These are phyloP conservation scores for Hippopotamus amphibius DNA, from an alignment of 2,113 vertebrate species.

Conservation along the genomic window DNA sequence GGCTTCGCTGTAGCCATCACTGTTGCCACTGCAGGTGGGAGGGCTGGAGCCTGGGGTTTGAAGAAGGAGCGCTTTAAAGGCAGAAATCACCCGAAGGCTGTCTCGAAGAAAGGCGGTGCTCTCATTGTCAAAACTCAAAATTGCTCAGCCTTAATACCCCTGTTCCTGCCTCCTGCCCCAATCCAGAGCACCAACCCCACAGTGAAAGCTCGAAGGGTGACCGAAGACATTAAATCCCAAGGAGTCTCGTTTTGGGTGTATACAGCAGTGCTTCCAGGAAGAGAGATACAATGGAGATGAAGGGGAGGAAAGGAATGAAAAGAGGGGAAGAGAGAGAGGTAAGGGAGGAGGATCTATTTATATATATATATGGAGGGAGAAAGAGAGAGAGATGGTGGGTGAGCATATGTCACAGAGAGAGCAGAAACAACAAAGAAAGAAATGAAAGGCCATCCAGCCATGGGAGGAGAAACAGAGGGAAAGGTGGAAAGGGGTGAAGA, in stretches of 20 bases:
- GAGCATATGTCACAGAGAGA: not conserved
- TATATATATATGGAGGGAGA: not conserved
- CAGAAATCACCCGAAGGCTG: not conserved
- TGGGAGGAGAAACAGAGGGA: not conserved
- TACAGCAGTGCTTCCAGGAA: not conserved
- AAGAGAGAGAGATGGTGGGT: not conserved
- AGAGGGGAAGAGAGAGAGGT: not conserved
- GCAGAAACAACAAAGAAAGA: not conserved
- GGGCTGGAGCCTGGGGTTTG: fast-evolving
- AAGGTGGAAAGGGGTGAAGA: no score
- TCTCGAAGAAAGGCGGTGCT: not conserved
- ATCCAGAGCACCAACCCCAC: not conserved
- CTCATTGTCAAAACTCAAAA: not conserved
- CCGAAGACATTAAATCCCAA: not conserved
- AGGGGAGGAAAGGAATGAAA: not conserved
- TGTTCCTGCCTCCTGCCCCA: not conserved
- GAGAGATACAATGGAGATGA: not conserved
- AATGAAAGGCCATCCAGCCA: not conserved
- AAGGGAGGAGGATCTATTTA: not conserved
- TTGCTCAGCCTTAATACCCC: not conserved
- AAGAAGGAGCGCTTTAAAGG: not conserved
- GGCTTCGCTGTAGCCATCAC: fast-evolving
- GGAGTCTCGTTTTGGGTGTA: fast-evolving
- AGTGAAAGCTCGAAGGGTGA: not conserved
- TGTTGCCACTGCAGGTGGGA: fast-evolving